A percentile compares a stretch with the other conserved stretches of the same genome.
phyloP scores from a whole-genome alignment of 2,113 vertebrate species.

The Leucopsar rothschildi region DNA sequence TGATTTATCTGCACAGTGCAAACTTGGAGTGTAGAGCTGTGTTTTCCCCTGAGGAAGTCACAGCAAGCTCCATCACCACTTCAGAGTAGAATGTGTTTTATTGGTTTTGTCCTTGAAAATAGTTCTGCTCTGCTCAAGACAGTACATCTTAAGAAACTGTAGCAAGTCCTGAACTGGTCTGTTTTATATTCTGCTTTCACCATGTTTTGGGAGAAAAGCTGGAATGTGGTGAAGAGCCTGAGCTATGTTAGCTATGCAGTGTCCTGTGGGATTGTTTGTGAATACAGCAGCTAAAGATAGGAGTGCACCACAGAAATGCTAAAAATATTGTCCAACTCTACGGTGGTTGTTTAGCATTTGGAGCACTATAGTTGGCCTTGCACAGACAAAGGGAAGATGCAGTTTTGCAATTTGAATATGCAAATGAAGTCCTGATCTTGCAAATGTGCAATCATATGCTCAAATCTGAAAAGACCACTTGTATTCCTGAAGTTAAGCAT shows the following conservation, averaged over 20 bases:
- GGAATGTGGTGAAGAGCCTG: background rate
- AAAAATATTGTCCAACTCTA: slow-evolving; percentile 59
- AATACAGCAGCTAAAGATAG: slow-evolving; percentile 58
- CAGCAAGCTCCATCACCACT: background rate
- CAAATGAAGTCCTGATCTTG: slow-evolving; percentile 45
- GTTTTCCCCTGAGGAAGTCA: background rate
- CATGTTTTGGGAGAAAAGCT: background rate
- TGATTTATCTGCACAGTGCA: slow-evolving; percentile 16
- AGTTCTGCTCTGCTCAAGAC: background rate
- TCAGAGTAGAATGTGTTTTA: background rate
- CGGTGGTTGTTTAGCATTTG: slow-evolving; percentile 41
- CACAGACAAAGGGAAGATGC: slow-evolving; percentile 43
- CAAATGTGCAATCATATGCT: slow-evolving; percentile 51
- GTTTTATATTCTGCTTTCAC: background rate
- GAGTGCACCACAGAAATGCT: slow-evolving; percentile 49
- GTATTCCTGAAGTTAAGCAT: slow-evolving; percentile 23
- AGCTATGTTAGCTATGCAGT: slow-evolving; percentile 47
- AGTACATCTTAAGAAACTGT: background rate
- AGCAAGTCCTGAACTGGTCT: background rate
- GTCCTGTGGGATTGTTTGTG: slow-evolving; percentile 58
- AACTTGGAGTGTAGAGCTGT: background rate
- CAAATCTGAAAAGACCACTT: slow-evolving; percentile 23
- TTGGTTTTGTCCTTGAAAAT: background rate
- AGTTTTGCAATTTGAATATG: slow-evolving; percentile 51
- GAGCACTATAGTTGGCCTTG: slow-evolving; percentile 10